Evolutionary conservation across 2,797 vertebrate species (phyloP).

Genomic region (Halcyon leucocephala): DNA sequence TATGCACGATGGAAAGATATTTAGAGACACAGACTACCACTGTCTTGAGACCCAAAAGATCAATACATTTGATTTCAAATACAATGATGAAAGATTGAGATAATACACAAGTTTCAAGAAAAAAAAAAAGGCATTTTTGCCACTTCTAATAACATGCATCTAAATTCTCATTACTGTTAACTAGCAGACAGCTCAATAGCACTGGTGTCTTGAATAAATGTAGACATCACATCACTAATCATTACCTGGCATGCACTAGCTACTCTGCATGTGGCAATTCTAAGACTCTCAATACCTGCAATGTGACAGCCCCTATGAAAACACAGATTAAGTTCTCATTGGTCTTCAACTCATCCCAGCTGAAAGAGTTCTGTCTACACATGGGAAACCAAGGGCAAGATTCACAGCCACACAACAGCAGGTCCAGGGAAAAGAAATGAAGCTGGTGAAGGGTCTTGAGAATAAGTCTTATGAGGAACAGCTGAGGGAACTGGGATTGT

Average conservation of each 20-base stretch:
- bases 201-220: not conserved
- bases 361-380: not conserved
- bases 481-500: too few relatives aligned
- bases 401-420: not conserved
- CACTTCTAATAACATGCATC: not conserved
- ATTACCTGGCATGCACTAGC: not conserved
- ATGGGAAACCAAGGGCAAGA: not conserved
- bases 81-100: not conserved
- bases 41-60: not conserved
- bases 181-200: not conserved
- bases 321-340: not conserved
- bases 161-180: not conserved
- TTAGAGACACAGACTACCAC: not conserved
- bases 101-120: not conserved
- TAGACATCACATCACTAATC: not conserved
- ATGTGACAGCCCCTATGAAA: not conserved
- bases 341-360: not conserved
- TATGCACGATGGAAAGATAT: not conserved
- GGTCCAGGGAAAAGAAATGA: too few relatives aligned
- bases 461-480: too few relatives aligned
- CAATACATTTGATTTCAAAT: not conserved
- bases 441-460: too few relatives aligned
- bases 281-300: not conserved
- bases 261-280: not conserved
- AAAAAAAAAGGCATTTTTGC: not conserved